Conservation (phyloP, 2,888 invertebrate genomes). For the Cheilosia soror region DNA sequence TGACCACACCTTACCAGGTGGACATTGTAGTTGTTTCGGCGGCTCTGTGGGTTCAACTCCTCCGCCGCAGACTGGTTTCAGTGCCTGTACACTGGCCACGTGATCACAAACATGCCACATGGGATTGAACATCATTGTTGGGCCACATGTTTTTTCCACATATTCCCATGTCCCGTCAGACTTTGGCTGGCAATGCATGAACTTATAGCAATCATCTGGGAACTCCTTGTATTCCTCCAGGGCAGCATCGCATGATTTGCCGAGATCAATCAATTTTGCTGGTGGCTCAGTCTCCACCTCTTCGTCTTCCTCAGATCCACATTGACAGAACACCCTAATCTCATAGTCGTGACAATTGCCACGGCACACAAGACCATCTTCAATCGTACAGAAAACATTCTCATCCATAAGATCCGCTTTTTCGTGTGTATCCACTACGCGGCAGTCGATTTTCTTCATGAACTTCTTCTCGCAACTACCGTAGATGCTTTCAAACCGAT, state of each 20-base stretch:
- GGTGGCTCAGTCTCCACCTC: conserved; percentile 71
- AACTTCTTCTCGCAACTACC: conserved; percentile 86
- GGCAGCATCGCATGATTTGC: conserved; percentile 81
- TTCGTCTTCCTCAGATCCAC: conserved; percentile 79
- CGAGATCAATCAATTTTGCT: conserved; percentile 79
- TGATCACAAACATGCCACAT: conserved; percentile 87
- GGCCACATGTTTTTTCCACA: conserved; percentile 88
- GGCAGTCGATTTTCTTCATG: conserved; percentile 91
- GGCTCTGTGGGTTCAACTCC: conserved; percentile 50
- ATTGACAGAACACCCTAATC: conserved; percentile 90
- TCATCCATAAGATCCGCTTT: conserved; percentile 89
- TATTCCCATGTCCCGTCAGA: conserved; percentile 83
- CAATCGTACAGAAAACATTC: conserved; percentile 90
- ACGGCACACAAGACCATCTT: conserved; percentile 89
- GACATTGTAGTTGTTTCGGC: conserved; percentile 77
- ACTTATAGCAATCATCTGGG: conserved; percentile 88
- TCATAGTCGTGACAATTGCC: conserved; percentile 92
- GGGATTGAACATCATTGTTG: conserved; percentile 88
- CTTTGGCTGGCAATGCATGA: conserved; percentile 87
- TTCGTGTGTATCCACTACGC: conserved; percentile 87
- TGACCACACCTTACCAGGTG: conserved; percentile 85
- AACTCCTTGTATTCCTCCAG: conserved; percentile 86
- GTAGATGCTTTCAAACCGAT: conserved; percentile 81
- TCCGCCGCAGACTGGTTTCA: conserved; percentile 86
- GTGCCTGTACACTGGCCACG: conserved; percentile 85